These are phyloP conservation scores for Solea senegalensis DNA, from an alignment of 2,113 vertebrate species.

Conservation along the genomic window DNA sequence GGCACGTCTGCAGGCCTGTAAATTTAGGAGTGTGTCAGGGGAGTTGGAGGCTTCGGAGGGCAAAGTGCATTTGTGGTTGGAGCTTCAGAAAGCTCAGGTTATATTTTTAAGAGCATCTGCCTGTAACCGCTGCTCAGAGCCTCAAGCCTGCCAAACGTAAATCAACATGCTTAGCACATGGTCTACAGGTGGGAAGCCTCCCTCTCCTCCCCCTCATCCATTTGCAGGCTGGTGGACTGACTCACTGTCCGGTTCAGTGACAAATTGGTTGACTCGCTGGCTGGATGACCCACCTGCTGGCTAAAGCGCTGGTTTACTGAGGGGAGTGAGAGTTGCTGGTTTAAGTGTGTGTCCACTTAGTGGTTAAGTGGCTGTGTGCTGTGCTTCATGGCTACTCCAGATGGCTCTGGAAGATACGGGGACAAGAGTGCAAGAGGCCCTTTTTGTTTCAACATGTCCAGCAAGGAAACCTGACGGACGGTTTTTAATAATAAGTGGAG, in stretches of 20 bases:
- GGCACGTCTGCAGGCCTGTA: conserved; percentile 59
- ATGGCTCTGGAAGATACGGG: conserved; percentile 66
- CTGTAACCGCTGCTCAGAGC: conserved; percentile 46
- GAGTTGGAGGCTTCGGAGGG: conserved; percentile 33
- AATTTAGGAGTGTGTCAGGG: conserved; percentile 57
- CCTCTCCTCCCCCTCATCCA: conserved; percentile 25
- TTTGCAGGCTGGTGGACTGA: conserved; percentile 18
- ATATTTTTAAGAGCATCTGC: conserved; percentile 62
- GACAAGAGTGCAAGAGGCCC: conserved; percentile 14
- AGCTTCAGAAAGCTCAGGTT: conserved; percentile 65
- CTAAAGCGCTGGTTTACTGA: conserved; percentile 25
- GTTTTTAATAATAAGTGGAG: conserved; percentile 10
- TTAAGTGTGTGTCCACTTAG: conserved; percentile 78
- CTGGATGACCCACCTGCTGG: conserved; percentile 57
- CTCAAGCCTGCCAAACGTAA: conserved; percentile 58
- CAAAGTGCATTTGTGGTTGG: conserved; percentile 33
- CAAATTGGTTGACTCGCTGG: conserved; percentile 42
- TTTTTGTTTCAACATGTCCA: conserved; percentile 4
- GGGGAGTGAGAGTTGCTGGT: conserved; percentile 39
- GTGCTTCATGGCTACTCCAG: conserved; percentile 67
- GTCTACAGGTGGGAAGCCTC: conserved; percentile 61
- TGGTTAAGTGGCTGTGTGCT: conserved; percentile 68
- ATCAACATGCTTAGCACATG: conserved; percentile 73
- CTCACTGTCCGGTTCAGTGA: conserved; percentile 26
- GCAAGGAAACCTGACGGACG: conserved; percentile 1